These are phyloP conservation scores for Amblyopsis rosae DNA, from an alignment of 2,113 vertebrate genomes.

Conservation along the genomic window DNA sequence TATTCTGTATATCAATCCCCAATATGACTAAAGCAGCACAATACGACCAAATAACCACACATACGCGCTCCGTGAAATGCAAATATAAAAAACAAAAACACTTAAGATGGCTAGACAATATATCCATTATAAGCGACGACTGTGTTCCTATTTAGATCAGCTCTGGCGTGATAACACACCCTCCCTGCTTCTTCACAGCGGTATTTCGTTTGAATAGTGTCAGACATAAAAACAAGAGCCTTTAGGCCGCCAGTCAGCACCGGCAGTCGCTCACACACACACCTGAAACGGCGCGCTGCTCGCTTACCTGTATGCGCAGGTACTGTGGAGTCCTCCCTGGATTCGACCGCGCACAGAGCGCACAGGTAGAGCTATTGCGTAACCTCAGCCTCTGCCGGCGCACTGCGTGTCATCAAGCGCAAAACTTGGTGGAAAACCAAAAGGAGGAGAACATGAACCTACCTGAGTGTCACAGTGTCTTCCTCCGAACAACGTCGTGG, in stretches of 20 bases:
- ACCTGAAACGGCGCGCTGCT: conserved; percentile 37
- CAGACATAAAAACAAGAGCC: background rate
- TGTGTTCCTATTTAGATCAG: background rate
- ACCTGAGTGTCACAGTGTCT: conserved; percentile 81
- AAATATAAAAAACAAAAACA: background rate
- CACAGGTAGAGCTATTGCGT: conserved; percentile 25
- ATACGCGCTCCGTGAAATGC: background rate
- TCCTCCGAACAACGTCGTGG: conserved; percentile 80
- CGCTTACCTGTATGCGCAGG: conserved; percentile 56
- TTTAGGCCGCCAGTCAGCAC: background rate
- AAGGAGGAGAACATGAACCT: conserved; percentile 67
- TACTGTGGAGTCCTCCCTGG: conserved; percentile 8
- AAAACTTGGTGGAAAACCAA: conserved; percentile 28
- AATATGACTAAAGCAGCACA: conserved; percentile 8
- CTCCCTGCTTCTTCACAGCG: no score
- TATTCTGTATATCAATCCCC: no score
- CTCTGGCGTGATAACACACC: conserved; percentile 1
- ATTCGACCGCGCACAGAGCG: conserved; percentile 11
- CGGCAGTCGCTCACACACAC: background rate
- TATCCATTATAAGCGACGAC: background rate
- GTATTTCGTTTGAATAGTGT: no score
- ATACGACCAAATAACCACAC: background rate
- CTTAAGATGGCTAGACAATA: no score
- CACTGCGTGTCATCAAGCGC: background rate
- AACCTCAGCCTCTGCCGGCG: background rate